Conservation (phyloP, 2,888 invertebrate species). For the Andrena haemorrhoa region DNA sequence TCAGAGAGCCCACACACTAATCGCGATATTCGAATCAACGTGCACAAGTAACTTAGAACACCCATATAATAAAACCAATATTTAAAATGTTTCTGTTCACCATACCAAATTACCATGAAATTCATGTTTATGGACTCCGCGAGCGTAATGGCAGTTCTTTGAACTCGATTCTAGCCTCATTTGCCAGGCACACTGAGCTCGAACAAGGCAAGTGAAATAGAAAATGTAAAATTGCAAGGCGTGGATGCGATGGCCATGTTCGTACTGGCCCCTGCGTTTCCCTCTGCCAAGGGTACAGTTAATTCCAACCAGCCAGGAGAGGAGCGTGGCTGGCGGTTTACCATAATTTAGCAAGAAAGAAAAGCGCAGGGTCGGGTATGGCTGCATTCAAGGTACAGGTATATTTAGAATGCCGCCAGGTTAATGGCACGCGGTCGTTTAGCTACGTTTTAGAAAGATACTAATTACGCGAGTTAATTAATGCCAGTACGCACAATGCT, state of each 20-base stretch:
- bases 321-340: slow-evolving; percentile 38
- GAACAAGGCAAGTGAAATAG: slow-evolving; percentile 19
- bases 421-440: slow-evolving; percentile 25
- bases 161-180: slow-evolving; percentile 11
- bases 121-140: background rate
- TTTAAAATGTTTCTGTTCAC: background rate
- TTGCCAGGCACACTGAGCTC: background rate
- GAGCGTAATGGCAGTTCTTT: slow-evolving; percentile 4
- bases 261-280: slow-evolving; percentile 14
- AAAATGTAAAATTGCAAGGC: slow-evolving; percentile 25
- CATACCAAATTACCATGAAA: background rate
- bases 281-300: slow-evolving; percentile 34
- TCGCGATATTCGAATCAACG: background rate
- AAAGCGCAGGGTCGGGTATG: slow-evolving; percentile 19
- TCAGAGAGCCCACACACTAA: too few species aligned
- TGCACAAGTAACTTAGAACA: too few species aligned
- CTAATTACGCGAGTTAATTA: slow-evolving; percentile 39
- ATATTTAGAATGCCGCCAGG: slow-evolving; percentile 19
- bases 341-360: slow-evolving; percentile 50
- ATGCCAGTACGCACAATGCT: slow-evolving; percentile 15
- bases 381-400: slow-evolving; percentile 1
- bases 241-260: background rate
- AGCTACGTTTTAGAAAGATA: slow-evolving; percentile 21
- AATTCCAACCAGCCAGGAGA: slow-evolving; percentile 28
- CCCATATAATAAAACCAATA: background rate